These are phyloP conservation scores for Drosophila rellima DNA, from an alignment of 2,888 invertebrate genomes.

Conservation along the genomic window DNA sequence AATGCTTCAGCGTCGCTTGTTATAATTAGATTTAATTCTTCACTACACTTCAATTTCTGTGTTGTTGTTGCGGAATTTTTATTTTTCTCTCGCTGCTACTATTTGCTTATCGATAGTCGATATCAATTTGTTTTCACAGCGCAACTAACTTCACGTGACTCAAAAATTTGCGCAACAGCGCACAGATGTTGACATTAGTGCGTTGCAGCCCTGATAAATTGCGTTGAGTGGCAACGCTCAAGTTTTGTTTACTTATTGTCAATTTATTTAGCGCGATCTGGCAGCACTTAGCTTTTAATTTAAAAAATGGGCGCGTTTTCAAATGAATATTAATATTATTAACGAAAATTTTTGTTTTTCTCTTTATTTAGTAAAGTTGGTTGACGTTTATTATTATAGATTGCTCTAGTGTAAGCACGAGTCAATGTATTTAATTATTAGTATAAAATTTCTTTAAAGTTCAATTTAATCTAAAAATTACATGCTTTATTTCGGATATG, in stretches of 20 bases:
- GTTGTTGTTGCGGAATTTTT: slow-evolving; percentile 70
- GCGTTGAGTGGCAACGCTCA: slow-evolving; percentile 13
- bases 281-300: slow-evolving; percentile 19
- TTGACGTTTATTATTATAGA: neutral
- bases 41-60: slow-evolving; percentile 66
- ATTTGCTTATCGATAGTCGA: slow-evolving; percentile 52
- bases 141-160: slow-evolving; percentile 59
- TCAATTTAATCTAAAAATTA: neutral
- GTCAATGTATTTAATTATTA: neutral
- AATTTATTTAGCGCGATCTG: neutral
- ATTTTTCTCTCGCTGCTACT: slow-evolving; percentile 59
- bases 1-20: slow-evolving; percentile 58
- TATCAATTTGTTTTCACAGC: slow-evolving; percentile 20
- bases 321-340: neutral
- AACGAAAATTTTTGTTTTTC: neutral
- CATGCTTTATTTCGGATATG: slow-evolving; percentile 22
- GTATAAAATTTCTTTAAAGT: neutral
- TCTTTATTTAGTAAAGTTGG: neutral
- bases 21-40: slow-evolving; percentile 77
- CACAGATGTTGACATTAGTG: slow-evolving; percentile 36
- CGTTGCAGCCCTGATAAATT: slow-evolving; percentile 29
- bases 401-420: neutral
- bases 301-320: slow-evolving; percentile 17
- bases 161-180: slow-evolving; percentile 20
- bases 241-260: slow-evolving; percentile 26